Conservation (phyloP, 92 coral and sea anemone genomes). For the Palythoa caribaeorum region DNA sequence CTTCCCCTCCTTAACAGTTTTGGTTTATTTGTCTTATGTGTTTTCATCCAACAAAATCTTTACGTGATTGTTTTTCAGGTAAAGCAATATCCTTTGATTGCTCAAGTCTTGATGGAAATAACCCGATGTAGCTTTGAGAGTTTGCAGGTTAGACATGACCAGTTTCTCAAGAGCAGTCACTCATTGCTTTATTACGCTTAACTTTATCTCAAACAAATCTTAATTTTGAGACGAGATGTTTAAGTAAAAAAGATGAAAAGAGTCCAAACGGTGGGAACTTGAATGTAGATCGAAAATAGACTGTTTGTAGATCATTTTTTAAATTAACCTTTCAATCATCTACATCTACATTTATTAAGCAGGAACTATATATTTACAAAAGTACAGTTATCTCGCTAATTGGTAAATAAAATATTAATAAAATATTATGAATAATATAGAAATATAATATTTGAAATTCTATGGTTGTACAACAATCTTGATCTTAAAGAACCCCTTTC, state of each 20-base stretch:
- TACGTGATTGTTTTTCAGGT: conserved; percentile 53
- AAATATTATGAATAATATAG: no score
- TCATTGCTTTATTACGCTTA: no score
- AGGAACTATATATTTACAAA: no score
- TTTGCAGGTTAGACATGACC: conserved; percentile 69
- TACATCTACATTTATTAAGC: no score
- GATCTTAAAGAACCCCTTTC: no score
- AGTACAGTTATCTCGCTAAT: no score
- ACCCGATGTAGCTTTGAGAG: conserved; percentile 73
- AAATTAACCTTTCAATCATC: background rate
- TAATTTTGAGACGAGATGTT: background rate
- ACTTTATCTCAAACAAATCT: background rate
- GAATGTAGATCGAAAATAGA: background rate
- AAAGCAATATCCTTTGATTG: conserved; percentile 81
- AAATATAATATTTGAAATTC: no score
- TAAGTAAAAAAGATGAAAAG: no score
- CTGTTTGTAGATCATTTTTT: background rate
- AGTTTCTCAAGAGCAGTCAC: background rate
- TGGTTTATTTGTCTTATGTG: background rate
- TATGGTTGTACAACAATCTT: no score
- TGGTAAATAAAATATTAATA: no score
- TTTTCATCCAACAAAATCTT: background rate
- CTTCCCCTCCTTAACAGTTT: no score
- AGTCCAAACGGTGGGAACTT: background rate
- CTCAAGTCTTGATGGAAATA: conserved; percentile 73